Evolutionary conservation across 2,113 vertebrate species (phyloP), one percentile per base, ranked within the genome.

Genomic region (Mormoops blainvillei): DNA sequence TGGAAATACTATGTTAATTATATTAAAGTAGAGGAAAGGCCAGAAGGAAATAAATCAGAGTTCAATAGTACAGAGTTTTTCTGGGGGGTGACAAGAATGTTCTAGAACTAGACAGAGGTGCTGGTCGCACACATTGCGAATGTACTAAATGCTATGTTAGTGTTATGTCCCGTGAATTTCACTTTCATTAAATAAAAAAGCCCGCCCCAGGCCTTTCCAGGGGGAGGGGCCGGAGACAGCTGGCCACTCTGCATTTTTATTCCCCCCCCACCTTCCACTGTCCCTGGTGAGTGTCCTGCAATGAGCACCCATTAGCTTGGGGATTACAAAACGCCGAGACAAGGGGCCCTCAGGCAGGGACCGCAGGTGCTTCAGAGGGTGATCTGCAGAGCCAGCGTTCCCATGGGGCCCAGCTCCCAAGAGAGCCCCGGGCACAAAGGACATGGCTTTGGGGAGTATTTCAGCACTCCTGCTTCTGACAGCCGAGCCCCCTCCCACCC

Each of bases 341-440:
- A 15, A 2, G 0, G 9, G 65, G 10, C 10, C 26, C 43, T 7
- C 15, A 4, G 4, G 38, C 38, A 8, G 61, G 22, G 36, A 67
- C 90, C 11, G 26, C 0, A 0, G 13, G 5, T 8, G 4, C 18
- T 38, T 33, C 83, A 31, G 38, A 19, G 24, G 50, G 22, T 4
- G 26, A 41, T 13, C 1, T 9, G 16, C 31, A 11, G 36, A 6
- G 50, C 3, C 18, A 31, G 38, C 71, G 68, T 56, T 36, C 38
- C 61, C 24, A 1, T 5, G 13, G 10, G 14, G 63, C 9, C 24
- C 58, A 41, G 20, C 6, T 61, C 81, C 61, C 0, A 0, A 20
- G 43, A 7, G 28, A 4, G n/a, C 70, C 20, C n/a, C 22, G 2
- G 41, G 14, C 58, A 33, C n/a, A 2, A 5, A 65, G 48, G 10